These are phyloP conservation scores for Lepidurus packardi DNA, from an alignment of 1,140 invertebrate species.

Conservation along the genomic window DNA sequence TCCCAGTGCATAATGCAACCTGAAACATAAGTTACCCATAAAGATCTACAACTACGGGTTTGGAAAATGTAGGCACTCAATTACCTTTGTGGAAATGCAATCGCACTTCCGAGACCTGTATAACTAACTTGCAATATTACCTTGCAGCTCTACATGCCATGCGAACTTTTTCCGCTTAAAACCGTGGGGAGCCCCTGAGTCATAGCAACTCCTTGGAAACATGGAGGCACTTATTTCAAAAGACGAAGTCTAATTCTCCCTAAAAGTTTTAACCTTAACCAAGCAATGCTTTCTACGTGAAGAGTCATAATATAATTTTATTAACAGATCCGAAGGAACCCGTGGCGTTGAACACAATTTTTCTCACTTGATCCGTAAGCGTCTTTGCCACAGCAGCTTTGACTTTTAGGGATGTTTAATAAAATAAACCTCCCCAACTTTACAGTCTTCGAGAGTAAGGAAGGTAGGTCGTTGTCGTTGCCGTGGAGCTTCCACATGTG, in stretches of 20 bases:
- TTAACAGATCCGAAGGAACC: too few species aligned
- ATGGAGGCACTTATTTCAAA: neutral
- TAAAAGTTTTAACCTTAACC: neutral
- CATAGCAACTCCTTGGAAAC: constrained; percentile 6
- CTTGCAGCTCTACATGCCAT: too few species aligned
- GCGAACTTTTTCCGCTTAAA: neutral
- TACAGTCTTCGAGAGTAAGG: neutral
- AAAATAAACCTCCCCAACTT: constrained; percentile 4
- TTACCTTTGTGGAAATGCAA: constrained; percentile 10
- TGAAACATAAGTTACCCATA: neutral
- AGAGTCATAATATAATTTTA: too few species aligned
- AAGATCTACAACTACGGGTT: neutral
- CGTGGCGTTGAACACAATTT: too few species aligned
- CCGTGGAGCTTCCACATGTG: neutral
- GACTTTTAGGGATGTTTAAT: constrained; percentile 13
- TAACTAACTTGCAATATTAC: neutral
- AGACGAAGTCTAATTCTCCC: neutral
- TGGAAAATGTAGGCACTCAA: neutral
- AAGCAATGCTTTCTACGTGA: neutral
- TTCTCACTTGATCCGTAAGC: too few species aligned
- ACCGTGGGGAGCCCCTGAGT: neutral
- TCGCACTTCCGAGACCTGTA: neutral
- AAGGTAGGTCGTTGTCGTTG: constrained; percentile 11
- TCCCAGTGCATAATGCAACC: constrained; percentile 12
- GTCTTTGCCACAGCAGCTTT: neutral